Evolutionary conservation across 1,140 invertebrate species (phyloP).

Genomic region (Octopus sinensis): DNA sequence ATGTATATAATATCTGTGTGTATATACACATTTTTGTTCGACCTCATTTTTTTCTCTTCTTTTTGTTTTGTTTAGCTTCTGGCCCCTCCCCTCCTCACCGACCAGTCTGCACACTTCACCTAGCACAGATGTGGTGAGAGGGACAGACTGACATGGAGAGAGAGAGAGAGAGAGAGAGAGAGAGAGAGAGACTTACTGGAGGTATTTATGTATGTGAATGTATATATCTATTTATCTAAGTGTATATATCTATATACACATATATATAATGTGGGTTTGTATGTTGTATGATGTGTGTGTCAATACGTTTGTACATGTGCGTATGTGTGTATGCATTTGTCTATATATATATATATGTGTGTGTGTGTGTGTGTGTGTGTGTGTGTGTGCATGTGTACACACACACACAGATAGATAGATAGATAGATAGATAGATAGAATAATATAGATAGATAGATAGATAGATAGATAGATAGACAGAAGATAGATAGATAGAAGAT

Average conservation of each 20-base stretch:
- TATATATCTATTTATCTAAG: not conserved
- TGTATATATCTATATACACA: not conserved
- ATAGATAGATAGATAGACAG: too few species aligned
- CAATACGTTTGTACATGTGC: too few species aligned
- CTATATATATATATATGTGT: too few species aligned
- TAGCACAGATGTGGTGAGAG: not conserved
- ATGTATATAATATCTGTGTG: not conserved
- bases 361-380: too few species aligned
- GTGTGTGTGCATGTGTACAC: too few species aligned
- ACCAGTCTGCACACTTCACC: not conserved
- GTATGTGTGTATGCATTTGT: too few species aligned
- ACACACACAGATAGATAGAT: too few species aligned
- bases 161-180: not conserved
- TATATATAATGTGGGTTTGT: not conserved
- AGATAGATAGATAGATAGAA: too few species aligned
- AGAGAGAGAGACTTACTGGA: not conserved
- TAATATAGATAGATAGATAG: too few species aligned
- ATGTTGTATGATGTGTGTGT: not conserved
- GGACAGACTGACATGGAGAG: not conserved
- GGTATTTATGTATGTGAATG: not conserved
- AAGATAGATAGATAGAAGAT: too few species aligned
- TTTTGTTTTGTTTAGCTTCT: not conserved
- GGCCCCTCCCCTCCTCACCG: not conserved
- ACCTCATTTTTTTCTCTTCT: not conserved
- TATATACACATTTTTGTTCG: not conserved